phyloP scores from a whole-genome alignment of 1,140 invertebrate species.

The Lepidostoma basale region DNA sequence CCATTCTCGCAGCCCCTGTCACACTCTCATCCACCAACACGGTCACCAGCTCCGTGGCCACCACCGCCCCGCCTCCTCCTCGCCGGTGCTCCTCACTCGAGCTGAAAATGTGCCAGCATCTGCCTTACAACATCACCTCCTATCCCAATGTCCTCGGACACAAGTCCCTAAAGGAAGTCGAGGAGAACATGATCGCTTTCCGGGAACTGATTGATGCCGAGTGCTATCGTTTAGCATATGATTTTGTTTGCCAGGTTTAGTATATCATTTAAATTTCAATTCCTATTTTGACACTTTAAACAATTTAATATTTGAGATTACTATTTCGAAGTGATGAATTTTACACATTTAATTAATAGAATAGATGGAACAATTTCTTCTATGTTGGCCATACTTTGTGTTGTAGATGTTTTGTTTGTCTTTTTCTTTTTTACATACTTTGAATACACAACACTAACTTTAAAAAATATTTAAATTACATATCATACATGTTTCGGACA shows the following conservation, averaged over 20 bases:
- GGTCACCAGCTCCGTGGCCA: slow-evolving; percentile 51
- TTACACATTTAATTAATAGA: too few species aligned
- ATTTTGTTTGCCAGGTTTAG: slow-evolving; percentile 77
- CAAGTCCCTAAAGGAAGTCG: slow-evolving; percentile 68
- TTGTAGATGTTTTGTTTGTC: too few species aligned
- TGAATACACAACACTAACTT: too few species aligned
- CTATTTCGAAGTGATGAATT: too few species aligned
- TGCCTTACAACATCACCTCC: slow-evolving; percentile 80
- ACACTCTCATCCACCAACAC: slow-evolving; percentile 58
- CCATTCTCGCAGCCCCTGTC: slow-evolving; percentile 61
- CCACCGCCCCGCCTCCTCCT: slow-evolving; percentile 60
- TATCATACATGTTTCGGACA: too few species aligned
- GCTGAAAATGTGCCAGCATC: slow-evolving; percentile 72
- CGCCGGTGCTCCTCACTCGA: slow-evolving; percentile 71
- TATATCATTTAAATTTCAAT: too few species aligned
- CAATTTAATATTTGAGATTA: too few species aligned
- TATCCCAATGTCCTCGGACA: slow-evolving; percentile 83
- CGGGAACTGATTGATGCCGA: slow-evolving; percentile 86
- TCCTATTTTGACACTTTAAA: too few species aligned
- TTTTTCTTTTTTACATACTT: too few species aligned
- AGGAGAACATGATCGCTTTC: slow-evolving; percentile 80
- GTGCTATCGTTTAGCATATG: slow-evolving; percentile 82
- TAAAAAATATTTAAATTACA: too few species aligned
- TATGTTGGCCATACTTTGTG: too few species aligned
- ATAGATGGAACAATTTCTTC: too few species aligned